Evolutionary conservation across 30 jellyfish, hydroid and myxozoan genomes (phyloP), one percentile per base, ranked within the genome.

Genomic region (Catostylus mosaicus): DNA sequence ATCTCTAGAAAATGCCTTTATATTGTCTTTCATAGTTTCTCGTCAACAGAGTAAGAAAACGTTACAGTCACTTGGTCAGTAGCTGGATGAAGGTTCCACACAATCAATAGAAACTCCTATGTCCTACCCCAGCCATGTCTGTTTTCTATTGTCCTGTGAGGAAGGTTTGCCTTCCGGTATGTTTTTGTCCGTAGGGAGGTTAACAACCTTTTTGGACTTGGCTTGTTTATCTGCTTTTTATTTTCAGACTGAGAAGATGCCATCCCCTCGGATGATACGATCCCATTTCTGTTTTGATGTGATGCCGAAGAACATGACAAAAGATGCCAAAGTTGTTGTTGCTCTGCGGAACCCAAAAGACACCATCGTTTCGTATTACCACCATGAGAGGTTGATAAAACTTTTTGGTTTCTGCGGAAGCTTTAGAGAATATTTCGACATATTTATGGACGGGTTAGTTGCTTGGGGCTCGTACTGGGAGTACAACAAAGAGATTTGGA

Each of bases 381-480:
- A 74, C 61, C 85, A 74, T 18, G 85, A 74, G 37, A 38, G 60
- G 8, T 34, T 74, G 19, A 30, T 74, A 59, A 74, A 74, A 16
- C 18, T 74, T 12, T 74, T 74, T 33, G 45, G 71, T 36, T 74
- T 36, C 32, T 45, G 62, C 30, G 85, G 85, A n/a, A 67, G 60
- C 36, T 74, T 74, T 34, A 38, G 73, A 19, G 31, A 67, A 51
- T 74, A 74, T 50, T 74, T 74, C n/a, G 85, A 74, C 2, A 20
- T 45, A 3, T 74, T 74, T 22, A 74, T 74, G 85, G 60, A 74
- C 16, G 85, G 50, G 3, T 23, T 45, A 24, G 74, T 52, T 48
- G 75, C 85, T 1, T 74, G 85, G 85, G 66, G 85, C 31, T 56
- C 85, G 22, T 74, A 74, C n/a, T 74, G 85, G 85, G 66, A 51